phyloP scores from a whole-genome alignment of 30 jellyfish, hydroid and myxozoan species.

The Cassiopea xamachana region DNA sequence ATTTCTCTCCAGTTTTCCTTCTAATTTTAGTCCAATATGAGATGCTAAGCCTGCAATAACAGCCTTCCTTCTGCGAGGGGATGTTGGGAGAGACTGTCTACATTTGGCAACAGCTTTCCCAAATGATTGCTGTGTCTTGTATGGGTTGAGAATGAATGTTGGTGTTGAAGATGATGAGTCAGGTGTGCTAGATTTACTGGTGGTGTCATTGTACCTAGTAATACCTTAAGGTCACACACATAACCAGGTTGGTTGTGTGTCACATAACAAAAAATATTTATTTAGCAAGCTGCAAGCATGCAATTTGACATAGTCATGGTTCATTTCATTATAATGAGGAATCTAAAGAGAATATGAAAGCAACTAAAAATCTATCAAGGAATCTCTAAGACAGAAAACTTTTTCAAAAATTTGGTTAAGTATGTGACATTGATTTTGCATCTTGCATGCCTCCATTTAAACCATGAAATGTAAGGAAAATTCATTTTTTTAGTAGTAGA shows the following conservation, averaged over 20 bases:
- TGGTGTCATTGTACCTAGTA: neutral
- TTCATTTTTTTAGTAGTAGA: neutral
- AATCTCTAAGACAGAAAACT: too few relatives aligned
- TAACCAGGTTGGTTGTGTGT: neutral
- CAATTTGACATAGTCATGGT: neutral
- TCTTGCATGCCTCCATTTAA: neutral
- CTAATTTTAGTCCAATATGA: slow-evolving; percentile 18
- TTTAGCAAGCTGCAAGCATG: neutral
- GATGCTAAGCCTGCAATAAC: slow-evolving; percentile 63
- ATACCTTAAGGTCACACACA: neutral
- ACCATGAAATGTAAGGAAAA: neutral
- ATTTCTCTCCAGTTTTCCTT: slow-evolving; percentile 7
- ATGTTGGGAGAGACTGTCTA: slow-evolving; percentile 50
- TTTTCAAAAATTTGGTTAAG: too few relatives aligned
- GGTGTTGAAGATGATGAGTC: slow-evolving; percentile 1
- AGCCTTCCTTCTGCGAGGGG: slow-evolving; percentile 43
- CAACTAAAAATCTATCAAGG: too few relatives aligned
- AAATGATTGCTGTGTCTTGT: slow-evolving; percentile 34
- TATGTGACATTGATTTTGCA: neutral
- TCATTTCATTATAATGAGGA: too few relatives aligned
- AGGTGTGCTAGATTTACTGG: neutral
- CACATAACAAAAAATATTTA: neutral
- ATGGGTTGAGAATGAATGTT: neutral
- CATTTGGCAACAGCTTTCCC: slow-evolving; percentile 53
- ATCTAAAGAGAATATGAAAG: too few relatives aligned